Evolutionary conservation across 2,888 invertebrate species (phyloP).

Genomic region (Drosophila sordidula): DNA sequence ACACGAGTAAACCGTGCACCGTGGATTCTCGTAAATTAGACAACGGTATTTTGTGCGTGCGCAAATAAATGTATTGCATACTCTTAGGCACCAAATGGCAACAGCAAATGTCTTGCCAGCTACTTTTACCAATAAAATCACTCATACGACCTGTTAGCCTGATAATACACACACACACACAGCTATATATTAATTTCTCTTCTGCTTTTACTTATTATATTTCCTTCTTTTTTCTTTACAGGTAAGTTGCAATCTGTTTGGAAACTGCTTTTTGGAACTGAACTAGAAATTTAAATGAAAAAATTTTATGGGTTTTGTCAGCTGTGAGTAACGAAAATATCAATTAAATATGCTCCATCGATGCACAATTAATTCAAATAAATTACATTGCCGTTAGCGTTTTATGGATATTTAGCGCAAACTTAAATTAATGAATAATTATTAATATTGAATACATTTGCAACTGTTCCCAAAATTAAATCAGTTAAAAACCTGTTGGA

Average conservation of each 20-base stretch:
- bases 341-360: neutral
- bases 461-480: too few species aligned
- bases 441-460: too few species aligned
- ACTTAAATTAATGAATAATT: too few species aligned
- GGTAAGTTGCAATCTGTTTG: constrained; percentile 48
- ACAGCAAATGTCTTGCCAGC: constrained; percentile 21
- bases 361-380: neutral
- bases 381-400: too few species aligned
- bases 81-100: constrained; percentile 39
- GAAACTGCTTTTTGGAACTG: neutral
- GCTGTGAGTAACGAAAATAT: constrained; percentile 3
- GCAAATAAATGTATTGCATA: constrained; percentile 65
- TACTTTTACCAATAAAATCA: constrained; percentile 59
- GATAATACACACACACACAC: constrained; percentile 31
- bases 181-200: constrained; percentile 21
- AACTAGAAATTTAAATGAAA: neutral
- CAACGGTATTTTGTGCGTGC: constrained; percentile 73
- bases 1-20: neutral
- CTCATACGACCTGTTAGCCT: constrained; percentile 75
- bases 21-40: constrained; percentile 70
- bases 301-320: too few species aligned
- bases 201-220: constrained; percentile 16
- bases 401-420: too few species aligned
- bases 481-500: too few species aligned
- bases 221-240: constrained; percentile 39